These are phyloP conservation scores for Daubentonia madagascariensis DNA, from an alignment of 2,113 vertebrate species.

Conservation along the genomic window DNA sequence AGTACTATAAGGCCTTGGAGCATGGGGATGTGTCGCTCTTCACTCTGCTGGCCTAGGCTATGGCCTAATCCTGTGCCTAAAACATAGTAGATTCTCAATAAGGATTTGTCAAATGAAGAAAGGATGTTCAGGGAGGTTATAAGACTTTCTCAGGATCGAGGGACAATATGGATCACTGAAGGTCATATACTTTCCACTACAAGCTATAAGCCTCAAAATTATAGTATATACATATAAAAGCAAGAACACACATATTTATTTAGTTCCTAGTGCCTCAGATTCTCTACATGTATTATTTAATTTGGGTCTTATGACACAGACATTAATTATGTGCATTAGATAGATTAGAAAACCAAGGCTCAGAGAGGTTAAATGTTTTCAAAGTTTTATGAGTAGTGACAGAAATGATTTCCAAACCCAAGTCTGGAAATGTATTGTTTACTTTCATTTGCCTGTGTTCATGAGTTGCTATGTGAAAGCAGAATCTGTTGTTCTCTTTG, in stretches of 20 bases:
- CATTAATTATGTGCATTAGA: background rate
- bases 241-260: background rate
- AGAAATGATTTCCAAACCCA: conserved; percentile 2
- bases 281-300: background rate
- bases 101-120: background rate
- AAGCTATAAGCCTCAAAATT: background rate
- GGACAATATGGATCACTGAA: background rate
- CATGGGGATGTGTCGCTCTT: background rate
- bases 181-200: background rate
- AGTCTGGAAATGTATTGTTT: background rate
- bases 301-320: background rate
- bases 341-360: background rate
- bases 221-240: background rate
- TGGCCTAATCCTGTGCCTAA: background rate
- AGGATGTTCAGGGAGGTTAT: background rate
- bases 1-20: background rate
- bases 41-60: background rate
- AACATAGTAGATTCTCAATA: background rate
- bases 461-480: background rate
- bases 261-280: background rate
- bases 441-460: background rate
- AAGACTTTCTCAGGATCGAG: background rate
- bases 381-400: background rate
- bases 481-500: background rate
- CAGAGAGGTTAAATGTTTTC: background rate